Evolutionary conservation across 2,888 invertebrate species (phyloP).

Genomic region (Mechanitis mazaeus): DNA sequence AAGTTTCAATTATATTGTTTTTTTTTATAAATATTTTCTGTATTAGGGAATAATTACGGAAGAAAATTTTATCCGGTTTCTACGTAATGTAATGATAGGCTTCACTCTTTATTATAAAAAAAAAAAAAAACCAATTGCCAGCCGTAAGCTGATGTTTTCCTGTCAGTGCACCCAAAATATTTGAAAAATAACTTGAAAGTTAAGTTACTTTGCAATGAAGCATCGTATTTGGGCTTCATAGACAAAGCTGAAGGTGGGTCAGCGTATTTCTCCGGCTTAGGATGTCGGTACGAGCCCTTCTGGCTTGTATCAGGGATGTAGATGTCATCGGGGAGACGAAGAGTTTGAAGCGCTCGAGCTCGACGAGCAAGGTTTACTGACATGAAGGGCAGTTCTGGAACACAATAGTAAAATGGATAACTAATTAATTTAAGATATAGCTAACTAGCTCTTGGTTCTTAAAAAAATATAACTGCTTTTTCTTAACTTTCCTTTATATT

Average conservation of each 20-base stretch:
- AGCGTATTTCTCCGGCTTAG: slow-evolving; percentile 54
- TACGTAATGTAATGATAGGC: no score
- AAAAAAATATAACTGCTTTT: no score
- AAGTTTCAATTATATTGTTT: no score
- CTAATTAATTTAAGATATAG: not conserved
- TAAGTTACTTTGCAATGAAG: slow-evolving; percentile 50
- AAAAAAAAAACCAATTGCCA: no score
- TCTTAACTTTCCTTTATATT: no score
- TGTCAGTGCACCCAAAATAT: no score
- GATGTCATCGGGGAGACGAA: slow-evolving; percentile 61
- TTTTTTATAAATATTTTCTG: no score
- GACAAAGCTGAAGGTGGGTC: slow-evolving; percentile 49
- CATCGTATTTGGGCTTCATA: slow-evolving; percentile 56
- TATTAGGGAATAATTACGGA: no score
- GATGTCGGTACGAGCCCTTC: slow-evolving; percentile 50
- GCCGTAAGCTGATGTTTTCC: no score
- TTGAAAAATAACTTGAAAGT: not conserved
- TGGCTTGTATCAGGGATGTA: slow-evolving; percentile 62
- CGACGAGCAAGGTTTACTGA: slow-evolving; percentile 62
- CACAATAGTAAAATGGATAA: slow-evolving; percentile 1
- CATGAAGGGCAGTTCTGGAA: slow-evolving; percentile 66
- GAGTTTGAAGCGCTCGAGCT: slow-evolving; percentile 62
- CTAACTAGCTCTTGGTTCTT: no score
- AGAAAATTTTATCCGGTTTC: no score
- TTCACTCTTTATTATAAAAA: no score